Evolutionary conservation across 2,113 vertebrate genomes (phyloP).

Genomic region (Prionailurus bengalensis): DNA sequence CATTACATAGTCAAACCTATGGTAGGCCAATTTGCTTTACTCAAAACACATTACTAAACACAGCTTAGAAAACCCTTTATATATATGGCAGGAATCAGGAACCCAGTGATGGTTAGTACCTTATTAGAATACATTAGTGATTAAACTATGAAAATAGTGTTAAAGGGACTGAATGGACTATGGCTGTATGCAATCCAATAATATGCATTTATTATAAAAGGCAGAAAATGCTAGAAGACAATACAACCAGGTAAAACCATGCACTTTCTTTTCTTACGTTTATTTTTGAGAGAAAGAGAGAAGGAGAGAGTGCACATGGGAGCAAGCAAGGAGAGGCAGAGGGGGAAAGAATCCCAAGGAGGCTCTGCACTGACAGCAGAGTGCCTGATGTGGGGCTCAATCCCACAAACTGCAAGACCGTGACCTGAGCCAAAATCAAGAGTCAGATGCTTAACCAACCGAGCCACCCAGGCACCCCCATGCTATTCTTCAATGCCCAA

Average conservation of each 20-base stretch:
- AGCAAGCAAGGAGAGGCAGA: no score
- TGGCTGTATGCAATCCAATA: background rate
- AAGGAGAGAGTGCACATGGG: no score
- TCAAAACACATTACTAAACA: constrained; percentile 32
- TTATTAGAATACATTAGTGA: constrained; percentile 31
- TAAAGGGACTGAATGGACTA: constrained; percentile 12
- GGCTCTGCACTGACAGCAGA: no score
- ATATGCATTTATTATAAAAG: background rate
- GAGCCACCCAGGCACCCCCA: background rate
- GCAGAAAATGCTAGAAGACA: constrained; percentile 29
- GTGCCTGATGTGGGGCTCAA: no score
- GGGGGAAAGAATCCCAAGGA: no score
- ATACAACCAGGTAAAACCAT: background rate
- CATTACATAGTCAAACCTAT: background rate
- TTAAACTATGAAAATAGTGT: background rate
- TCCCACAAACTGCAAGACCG: no score
- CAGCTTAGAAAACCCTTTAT: background rate
- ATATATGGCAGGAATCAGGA: background rate
- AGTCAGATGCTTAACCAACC: no score
- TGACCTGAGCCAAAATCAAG: no score
- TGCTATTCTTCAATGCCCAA: constrained; percentile 3
- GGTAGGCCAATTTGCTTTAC: background rate
- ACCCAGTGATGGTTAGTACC: background rate
- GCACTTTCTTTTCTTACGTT: background rate
- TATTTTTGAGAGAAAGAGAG: no score